Evolutionary conservation across 1,140 invertebrate species (phyloP), one percentile per base, ranked within the genome.

Genomic region (Anthonomus grandis): DNA sequence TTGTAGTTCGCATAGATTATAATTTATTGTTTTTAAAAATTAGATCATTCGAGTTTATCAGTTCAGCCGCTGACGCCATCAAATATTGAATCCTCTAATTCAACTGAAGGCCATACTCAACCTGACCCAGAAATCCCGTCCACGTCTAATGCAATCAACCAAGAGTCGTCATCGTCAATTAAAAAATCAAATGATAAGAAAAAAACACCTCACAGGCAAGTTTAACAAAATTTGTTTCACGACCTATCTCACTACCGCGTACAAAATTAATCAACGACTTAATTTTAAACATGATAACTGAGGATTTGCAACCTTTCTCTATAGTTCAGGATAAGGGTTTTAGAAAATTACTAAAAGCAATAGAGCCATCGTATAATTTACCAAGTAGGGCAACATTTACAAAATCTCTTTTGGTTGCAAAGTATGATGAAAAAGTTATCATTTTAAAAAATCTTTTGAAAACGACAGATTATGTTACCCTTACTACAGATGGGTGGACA

Each of bases 321-420:
- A 36, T 49, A 6, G 47, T 49, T 13, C 6, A 3, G 37, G 47
- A 49, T 49, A 17, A n/a, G 4, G 47, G 47, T 23, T 49, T 49
- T 37, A 8, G 47, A 21, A 49, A 34, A 10, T 17, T 49, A 19
- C 21, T 49, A n/a, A 49, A 49, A 6, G 47, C 34, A 37, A 9
- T 49, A 17, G 47, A 36, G 22, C 47, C 47, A 49, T 49, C 31
- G n/a, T 49, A 49, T 49, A 12, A 36, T 23, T 36, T 49, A 18
- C 47, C 47, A 13, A 49, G 47, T 19, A 13, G 31, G 19, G 17
- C 12, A 19, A 49, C 47, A 18, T 49, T 37, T 49, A 49, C 18
- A 4, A 49, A 49, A 49, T 49, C 47, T 4, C 17, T 49, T 49
- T 18, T 49, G 47, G 27, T 34, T 19, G 47, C 31, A 5, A 34